phyloP scores from a whole-genome alignment of 2,888 invertebrate genomes.

The Pristionchus arcanus region DNA sequence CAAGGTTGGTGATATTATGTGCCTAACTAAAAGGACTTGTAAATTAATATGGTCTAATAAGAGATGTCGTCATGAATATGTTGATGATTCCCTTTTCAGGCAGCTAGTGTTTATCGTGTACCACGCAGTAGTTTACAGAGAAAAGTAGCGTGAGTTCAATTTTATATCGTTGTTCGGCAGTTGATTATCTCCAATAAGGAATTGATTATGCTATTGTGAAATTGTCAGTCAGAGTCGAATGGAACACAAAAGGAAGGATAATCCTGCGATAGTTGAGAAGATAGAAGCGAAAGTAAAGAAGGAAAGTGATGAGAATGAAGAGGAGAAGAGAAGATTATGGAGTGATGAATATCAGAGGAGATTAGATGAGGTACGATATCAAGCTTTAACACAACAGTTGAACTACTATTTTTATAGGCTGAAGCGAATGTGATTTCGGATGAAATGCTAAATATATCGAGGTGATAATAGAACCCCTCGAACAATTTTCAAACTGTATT shows the following conservation, averaged over 20 bases:
- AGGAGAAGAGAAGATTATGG: neutral
- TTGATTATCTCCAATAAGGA: neutral
- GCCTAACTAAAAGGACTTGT: neutral
- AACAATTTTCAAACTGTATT: too few species aligned
- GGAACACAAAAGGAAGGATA: constrained; percentile 32
- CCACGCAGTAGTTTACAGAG: constrained; percentile 36
- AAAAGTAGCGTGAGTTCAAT: constrained; percentile 50
- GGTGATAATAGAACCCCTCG: neutral
- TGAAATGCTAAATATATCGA: neutral
- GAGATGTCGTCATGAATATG: neutral
- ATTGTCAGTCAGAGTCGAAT: constrained; percentile 36
- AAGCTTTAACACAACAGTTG: neutral
- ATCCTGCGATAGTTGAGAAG: neutral
- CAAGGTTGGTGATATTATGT: neutral
- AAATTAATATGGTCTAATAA: neutral
- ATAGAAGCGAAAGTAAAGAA: neutral
- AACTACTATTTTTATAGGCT: neutral
- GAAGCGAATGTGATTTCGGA: neutral
- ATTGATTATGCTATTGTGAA: neutral
- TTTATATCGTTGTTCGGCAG: neutral
- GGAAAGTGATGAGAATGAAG: neutral
- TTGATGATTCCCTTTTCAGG: neutral
- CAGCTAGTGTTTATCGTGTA: constrained; percentile 7
- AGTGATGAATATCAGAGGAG: constrained; percentile 12
- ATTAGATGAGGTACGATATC: constrained; percentile 1